Conservation (phyloP, 30 jellyfish, hydroid and myxozoan genomes). For the Aurelia aurita complex sp. Pacific region DNA sequence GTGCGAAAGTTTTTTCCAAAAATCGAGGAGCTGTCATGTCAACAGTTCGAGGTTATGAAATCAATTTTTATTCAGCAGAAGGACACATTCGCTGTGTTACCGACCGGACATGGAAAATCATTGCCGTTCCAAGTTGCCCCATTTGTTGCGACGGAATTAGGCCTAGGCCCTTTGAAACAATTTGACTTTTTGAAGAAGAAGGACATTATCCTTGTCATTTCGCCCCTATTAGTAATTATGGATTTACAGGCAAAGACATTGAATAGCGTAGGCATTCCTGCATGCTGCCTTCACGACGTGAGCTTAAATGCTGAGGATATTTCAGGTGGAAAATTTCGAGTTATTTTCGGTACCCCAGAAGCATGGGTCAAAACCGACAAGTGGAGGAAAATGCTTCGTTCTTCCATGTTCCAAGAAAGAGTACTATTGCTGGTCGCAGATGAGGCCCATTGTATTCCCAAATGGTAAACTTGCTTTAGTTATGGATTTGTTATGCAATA, state of each 20-base stretch:
- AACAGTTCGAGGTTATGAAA: neutral
- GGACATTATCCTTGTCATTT: neutral
- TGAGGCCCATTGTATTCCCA: constrained; percentile 55
- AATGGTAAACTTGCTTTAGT: neutral
- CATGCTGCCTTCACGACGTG: constrained; percentile 5
- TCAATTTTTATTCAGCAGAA: neutral
- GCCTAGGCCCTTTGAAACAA: neutral
- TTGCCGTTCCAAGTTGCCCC: neutral
- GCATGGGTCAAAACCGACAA: constrained; percentile 1
- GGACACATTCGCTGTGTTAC: constrained; percentile 10
- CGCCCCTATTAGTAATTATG: neutral
- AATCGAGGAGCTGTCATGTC: neutral
- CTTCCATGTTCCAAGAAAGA: constrained; percentile 20
- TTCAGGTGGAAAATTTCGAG: neutral
- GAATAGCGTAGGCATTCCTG: neutral
- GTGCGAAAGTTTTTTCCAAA: too few relatives aligned
- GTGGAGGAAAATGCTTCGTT: constrained; percentile 34
- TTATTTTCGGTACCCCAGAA: constrained; percentile 28
- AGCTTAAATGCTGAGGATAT: neutral
- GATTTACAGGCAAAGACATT: neutral
- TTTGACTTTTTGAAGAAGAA: neutral
- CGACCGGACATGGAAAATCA: constrained; percentile 17
- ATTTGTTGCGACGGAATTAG: neutral
- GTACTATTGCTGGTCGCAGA: constrained; percentile 37
- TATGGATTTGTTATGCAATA: too few relatives aligned